These are phyloP conservation scores for Antheraea pernyi DNA, from an alignment of 1,140 invertebrate genomes.

Conservation along the genomic window DNA sequence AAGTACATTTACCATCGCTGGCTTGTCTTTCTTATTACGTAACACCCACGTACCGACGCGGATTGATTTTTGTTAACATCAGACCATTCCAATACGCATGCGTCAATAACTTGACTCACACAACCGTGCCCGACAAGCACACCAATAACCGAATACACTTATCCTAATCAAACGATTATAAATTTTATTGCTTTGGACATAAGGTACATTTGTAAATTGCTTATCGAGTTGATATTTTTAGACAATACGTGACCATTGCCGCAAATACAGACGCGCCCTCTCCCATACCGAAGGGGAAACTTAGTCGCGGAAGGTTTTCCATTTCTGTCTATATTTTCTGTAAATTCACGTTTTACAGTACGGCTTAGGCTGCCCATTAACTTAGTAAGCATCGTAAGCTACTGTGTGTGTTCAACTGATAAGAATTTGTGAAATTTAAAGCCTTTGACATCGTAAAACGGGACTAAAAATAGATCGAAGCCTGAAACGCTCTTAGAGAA, in stretches of 20 bases:
- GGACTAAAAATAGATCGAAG: slow-evolving; percentile 63
- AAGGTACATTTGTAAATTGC: slow-evolving; percentile 27
- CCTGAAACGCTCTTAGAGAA: slow-evolving; percentile 51
- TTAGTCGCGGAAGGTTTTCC: slow-evolving; percentile 62
- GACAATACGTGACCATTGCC: slow-evolving; percentile 67
- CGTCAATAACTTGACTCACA: slow-evolving; percentile 49
- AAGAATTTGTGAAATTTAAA: slow-evolving; percentile 21
- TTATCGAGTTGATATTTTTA: slow-evolving; percentile 67
- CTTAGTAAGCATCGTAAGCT: slow-evolving; percentile 19
- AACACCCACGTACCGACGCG: slow-evolving; percentile 65
- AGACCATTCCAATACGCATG: slow-evolving; percentile 52
- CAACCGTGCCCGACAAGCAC: slow-evolving; percentile 25
- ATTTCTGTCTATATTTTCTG: slow-evolving; percentile 56
- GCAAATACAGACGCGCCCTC: slow-evolving; percentile 69
- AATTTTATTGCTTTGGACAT: slow-evolving; percentile 13
- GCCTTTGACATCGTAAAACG: slow-evolving; percentile 30
- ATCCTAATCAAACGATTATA: background rate
- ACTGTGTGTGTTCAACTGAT: slow-evolving; percentile 29
- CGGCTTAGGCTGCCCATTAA: slow-evolving; percentile 24
- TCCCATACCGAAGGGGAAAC: slow-evolving; percentile 71
- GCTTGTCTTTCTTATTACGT: slow-evolving; percentile 64
- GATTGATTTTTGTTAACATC: slow-evolving; percentile 72
- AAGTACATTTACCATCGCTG: slow-evolving; percentile 46
- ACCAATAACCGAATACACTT: slow-evolving; percentile 11
- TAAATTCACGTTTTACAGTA: slow-evolving; percentile 49